Base-by-base conservation (phyloP, 2,888 invertebrate species). In the Dusona sp. region DNA sequence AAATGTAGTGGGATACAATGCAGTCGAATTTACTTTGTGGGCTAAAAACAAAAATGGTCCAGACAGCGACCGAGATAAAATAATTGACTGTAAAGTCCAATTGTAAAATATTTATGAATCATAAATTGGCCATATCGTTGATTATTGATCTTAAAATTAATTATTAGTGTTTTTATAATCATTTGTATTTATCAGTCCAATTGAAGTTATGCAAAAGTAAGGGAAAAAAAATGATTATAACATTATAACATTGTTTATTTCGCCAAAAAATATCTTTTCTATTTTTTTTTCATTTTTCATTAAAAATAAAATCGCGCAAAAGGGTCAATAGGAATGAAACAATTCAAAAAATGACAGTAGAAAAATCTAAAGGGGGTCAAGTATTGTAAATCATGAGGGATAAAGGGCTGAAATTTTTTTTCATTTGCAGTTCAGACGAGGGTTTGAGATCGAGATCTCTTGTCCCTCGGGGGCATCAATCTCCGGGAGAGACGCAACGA, bases 401-500 rank as follows among this genome's bases (percentile, higher is more conserved):
- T 38, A 9, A 38, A 6, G 38, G 38, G 3, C 16, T 3, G 13
- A 19, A 7, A 38, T 57, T 57, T 74, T 74, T 61, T 72, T 45
- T 64, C 54, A 48, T 48, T 64, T 29, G 25, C n/a, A 29, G 64
- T 54, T 42, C 19, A 61, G 74, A 42, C 74, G 36, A 54, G 36
- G 38, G 42, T 7, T 13, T 74, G 36, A 13, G 57, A 61, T 16
- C 38, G 38, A 42, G 57, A 36, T 42, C 7, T 57, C 54, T 72
- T 33, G 51, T 74, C 57, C 38, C 57, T 42, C 36, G 57, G 57
- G 57, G 57, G 38, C 19, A 74, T 74, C 29, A 57, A 74, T 74
- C 74, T 57, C 36, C 42, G 6, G 0, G 38, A 22, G 16, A 38
- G 25, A 45, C 74, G 25, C 22, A 42, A 74, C n/a, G 8, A 19